Evolutionary conservation across 1,140 invertebrate genomes (phyloP).

Genomic region (Fragariocoptes setiger): DNA sequence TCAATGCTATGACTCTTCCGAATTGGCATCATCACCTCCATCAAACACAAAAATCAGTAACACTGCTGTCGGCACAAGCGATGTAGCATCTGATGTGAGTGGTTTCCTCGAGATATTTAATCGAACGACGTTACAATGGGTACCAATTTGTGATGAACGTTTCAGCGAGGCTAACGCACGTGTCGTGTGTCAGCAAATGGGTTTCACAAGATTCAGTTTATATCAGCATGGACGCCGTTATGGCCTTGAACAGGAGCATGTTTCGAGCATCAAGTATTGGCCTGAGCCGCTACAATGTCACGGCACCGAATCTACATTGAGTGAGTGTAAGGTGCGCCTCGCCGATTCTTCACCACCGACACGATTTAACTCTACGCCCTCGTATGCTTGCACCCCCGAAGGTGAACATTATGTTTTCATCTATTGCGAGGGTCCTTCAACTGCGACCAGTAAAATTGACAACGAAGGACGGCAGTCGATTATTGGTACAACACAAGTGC

Average conservation of each 20-base stretch:
- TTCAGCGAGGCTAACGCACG: conserved; percentile 79
- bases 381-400: conserved; percentile 52
- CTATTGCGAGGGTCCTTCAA: conserved; percentile 37
- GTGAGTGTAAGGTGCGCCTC: conserved; percentile 47
- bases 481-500: too few relatives aligned
- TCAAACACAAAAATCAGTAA: background rate
- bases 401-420: conserved; percentile 61
- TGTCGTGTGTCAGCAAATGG: conserved; percentile 77
- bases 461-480: too few relatives aligned
- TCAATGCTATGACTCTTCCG: conserved; percentile 12
- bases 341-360: conserved; percentile 26
- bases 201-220: conserved; percentile 53
- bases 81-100: conserved; percentile 12
- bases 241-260: conserved; percentile 52
- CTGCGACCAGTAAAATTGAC: background rate
- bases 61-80: background rate
- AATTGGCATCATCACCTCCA: background rate
- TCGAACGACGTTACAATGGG: conserved; percentile 69
- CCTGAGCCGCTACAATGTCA: conserved; percentile 50
- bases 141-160: conserved; percentile 70
- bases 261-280: conserved; percentile 64
- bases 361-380: conserved; percentile 40
- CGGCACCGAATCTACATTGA: conserved; percentile 47
- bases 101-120: conserved; percentile 84
- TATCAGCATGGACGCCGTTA: conserved; percentile 42